Base-by-base conservation (phyloP, 2,113 vertebrate species). In the Lota lota region DNA sequence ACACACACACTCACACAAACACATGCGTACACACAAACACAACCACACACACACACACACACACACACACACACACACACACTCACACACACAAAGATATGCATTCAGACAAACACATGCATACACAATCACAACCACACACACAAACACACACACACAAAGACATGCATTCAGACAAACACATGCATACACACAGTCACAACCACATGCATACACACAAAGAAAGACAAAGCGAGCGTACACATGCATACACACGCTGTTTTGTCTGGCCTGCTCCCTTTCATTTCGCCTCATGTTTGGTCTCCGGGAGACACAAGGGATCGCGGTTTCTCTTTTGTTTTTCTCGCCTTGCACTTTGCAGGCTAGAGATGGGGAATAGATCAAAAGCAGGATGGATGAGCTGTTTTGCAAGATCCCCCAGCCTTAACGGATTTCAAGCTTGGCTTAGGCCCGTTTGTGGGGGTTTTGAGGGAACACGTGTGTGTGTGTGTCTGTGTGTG, bases 311-410 rank as follows among this genome's bases (percentile, higher is more conserved):
- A 86, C 80, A 3, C 72, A 67, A 86, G 79, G 83, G 77, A 87
- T 87, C 83, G 83, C 86, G 73, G 73, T 78, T 86, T 77, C 81
- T 85, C 85, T 85, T 87, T 88, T 88, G 85, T 90, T 89, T 89
- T 89, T 79, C 84, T 86, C 86, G 69, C 71, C 85, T 80, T 87
- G 85, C 86, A 83, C 81, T 88, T 87, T 85, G 80, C 85, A 79
- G 80, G 76, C 81, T 89, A 87, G 75, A 89, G 87, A 88, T 88
- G 81, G 89, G 87, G 86, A 89, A 90, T 90, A 89, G 89, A 90
- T 90, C 87, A 90, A 88, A 90, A 82, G 87, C 79, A 81, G 79
- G 85, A 85, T 83, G 86, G 86, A 87, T 86, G 86, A 87, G 89
- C 85, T 90, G 87, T 85, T 90, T 83, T 90, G 83, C 80, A 84